These are phyloP conservation scores for Hippocampus guttulatus DNA, from an alignment of 2,113 vertebrate species.

Conservation along the genomic window DNA sequence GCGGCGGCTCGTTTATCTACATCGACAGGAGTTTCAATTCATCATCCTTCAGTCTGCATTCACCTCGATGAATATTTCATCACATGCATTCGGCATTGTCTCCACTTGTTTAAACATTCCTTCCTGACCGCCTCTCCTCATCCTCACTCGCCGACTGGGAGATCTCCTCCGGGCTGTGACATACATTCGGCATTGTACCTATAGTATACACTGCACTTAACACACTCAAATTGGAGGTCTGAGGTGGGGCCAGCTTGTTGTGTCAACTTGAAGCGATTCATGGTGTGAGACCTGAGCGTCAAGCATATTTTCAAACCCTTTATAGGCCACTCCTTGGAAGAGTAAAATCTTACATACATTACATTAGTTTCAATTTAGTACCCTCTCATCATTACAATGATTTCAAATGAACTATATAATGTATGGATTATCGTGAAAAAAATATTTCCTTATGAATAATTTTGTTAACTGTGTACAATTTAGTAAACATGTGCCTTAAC, in stretches of 20 bases:
- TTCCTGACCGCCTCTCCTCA: constrained; percentile 8
- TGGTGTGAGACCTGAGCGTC: not conserved
- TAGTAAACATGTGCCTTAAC: not conserved
- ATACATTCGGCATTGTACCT: constrained; percentile 43
- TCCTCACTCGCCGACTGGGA: not conserved
- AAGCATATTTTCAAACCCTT: not conserved
- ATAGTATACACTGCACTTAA: constrained; percentile 9
- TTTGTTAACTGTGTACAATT: not conserved
- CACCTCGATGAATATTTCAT: constrained; percentile 59
- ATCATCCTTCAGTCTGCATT: constrained; percentile 52
- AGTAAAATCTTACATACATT: no score
- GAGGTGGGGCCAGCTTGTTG: constrained; percentile 24
- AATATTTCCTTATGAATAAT: no score
- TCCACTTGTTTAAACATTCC: constrained; percentile 38
- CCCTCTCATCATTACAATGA: no score
- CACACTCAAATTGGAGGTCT: constrained; percentile 33
- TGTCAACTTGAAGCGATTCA: constrained; percentile 9
- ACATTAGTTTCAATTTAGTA: no score
- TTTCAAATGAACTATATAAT: no score
- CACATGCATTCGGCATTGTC: constrained; percentile 46
- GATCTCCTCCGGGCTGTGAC: constrained; percentile 51
- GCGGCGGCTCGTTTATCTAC: constrained; percentile 32
- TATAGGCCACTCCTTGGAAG: no score
- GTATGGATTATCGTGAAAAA: no score
- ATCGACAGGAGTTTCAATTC: constrained; percentile 61